A percentile compares a stretch with the other conserved stretches of the same genome.
These are phyloP conservation scores for Pasiphila rectangulata DNA, from an alignment of 2,888 invertebrate species.

Conservation along the genomic window DNA sequence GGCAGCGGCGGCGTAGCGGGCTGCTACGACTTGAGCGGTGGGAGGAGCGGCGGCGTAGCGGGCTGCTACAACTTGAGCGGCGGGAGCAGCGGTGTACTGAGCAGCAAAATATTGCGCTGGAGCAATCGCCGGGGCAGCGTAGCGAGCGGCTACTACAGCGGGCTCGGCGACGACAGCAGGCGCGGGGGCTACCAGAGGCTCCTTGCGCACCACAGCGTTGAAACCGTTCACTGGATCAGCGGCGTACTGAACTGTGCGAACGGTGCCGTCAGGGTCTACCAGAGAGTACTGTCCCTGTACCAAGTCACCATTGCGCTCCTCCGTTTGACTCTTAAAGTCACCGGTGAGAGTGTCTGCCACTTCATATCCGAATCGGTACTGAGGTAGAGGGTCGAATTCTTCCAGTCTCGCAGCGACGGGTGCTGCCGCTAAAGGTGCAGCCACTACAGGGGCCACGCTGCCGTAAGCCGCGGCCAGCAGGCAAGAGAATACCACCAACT, in stretches of 20 bases:
- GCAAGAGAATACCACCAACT: slow-evolving; percentile 71
- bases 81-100: slow-evolving; percentile 28
- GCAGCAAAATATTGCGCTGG: slow-evolving; percentile 52
- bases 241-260: slow-evolving; percentile 64
- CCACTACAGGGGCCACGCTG: slow-evolving; percentile 55
- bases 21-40: slow-evolving; percentile 82
- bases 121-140: slow-evolving; percentile 32
- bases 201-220: slow-evolving; percentile 69
- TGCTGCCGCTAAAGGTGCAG: slow-evolving; percentile 27
- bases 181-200: slow-evolving; percentile 46
- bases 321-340: slow-evolving; percentile 71
- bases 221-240: slow-evolving; percentile 70
- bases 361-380: slow-evolving; percentile 76
- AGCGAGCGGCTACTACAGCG: slow-evolving; percentile 36
- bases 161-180: slow-evolving; percentile 48
- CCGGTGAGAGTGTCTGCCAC: slow-evolving; percentile 71
- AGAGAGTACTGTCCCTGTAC: slow-evolving; percentile 73
- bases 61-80: slow-evolving; percentile 23
- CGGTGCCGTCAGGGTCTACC: slow-evolving; percentile 68
- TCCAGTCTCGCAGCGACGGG: slow-evolving; percentile 56
- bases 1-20: slow-evolving; percentile 36
- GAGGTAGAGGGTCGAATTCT: slow-evolving; percentile 79
- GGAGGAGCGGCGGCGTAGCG: slow-evolving; percentile 54
- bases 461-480: slow-evolving; percentile 58
- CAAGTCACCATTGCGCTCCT: slow-evolving; percentile 78